phyloP scores from a whole-genome alignment of 2,888 invertebrate genomes.

The Pyrrhia umbra region DNA sequence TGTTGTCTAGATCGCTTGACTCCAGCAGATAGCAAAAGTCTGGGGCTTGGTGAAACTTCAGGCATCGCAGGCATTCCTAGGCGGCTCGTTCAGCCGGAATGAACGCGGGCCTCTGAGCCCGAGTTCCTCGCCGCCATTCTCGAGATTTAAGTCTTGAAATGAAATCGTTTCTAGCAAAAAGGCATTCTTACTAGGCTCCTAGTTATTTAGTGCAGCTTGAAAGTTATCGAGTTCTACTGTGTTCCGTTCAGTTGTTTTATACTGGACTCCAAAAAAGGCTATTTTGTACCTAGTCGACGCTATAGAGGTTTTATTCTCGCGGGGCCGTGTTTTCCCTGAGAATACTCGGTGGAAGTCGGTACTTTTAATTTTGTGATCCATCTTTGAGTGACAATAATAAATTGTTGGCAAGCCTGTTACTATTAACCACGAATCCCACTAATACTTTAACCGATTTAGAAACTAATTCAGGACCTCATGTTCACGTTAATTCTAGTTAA shows the following conservation, averaged over 20 bases:
- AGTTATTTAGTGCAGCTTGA: conserved; percentile 32
- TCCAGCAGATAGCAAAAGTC: conserved; percentile 25
- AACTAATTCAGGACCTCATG: too few relatives aligned
- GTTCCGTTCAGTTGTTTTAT: not conserved
- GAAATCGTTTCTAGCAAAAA: conserved; percentile 53
- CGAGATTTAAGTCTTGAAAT: conserved; percentile 53
- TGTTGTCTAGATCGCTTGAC: conserved; percentile 7
- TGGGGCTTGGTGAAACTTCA: conserved; percentile 49
- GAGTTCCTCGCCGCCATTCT: conserved; percentile 38
- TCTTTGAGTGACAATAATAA: too few relatives aligned
- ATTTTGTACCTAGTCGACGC: too few relatives aligned
- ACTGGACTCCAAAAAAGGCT: not conserved
- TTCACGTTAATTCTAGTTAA: not conserved
- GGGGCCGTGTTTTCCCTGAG: too few relatives aligned
- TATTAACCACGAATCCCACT: not conserved
- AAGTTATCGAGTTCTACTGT: conserved; percentile 1
- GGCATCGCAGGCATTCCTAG: conserved; percentile 60
- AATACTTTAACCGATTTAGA: not conserved
- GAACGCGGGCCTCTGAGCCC: conserved; percentile 44
- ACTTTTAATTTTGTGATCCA: too few relatives aligned
- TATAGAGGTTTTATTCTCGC: not conserved
- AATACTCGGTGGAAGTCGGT: too few relatives aligned
- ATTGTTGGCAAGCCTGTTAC: not conserved
- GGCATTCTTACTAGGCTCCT: conserved; percentile 26
- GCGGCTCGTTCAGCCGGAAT: conserved; percentile 52